phyloP scores from a whole-genome alignment of 2,797 vertebrate genomes.

The Danio aesculapii region DNA sequence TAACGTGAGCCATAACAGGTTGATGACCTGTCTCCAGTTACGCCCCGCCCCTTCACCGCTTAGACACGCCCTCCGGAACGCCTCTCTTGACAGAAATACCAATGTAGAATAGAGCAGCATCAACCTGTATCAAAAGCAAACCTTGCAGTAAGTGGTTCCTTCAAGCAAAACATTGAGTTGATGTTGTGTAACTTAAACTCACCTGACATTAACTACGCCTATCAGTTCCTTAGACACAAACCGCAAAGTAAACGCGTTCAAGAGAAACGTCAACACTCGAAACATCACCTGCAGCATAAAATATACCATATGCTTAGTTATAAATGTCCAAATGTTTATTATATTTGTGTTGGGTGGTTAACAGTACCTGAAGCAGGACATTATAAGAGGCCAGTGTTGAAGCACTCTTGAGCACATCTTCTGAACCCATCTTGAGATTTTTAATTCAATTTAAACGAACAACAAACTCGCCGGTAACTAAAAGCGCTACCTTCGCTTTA shows the following conservation, averaged over 20 bases:
- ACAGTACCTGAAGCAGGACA: constrained; percentile 58
- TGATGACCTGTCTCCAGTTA: constrained; percentile 92
- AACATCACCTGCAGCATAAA: constrained; percentile 85
- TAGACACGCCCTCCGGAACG: constrained; percentile 93
- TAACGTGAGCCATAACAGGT: constrained; percentile 95
- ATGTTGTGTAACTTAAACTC: constrained; percentile 46
- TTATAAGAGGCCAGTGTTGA: constrained; percentile 60
- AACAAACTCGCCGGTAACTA: background rate
- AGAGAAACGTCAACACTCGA: constrained; percentile 88
- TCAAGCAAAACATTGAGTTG: background rate
- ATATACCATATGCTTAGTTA: background rate
- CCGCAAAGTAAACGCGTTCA: constrained; percentile 96
- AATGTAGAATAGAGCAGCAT: constrained; percentile 91
- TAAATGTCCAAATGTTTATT: background rate
- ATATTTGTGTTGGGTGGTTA: background rate
- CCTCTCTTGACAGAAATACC: constrained; percentile 93
- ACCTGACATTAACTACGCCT: constrained; percentile 96
- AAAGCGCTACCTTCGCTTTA: constrained; percentile 1
- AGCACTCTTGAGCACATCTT: constrained; percentile 59
- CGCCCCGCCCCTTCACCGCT: constrained; percentile 82
- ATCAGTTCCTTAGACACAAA: constrained; percentile 93
- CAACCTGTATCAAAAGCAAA: constrained; percentile 77
- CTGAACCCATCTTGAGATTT: constrained; percentile 52
- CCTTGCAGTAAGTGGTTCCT: background rate
- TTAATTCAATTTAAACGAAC: background rate